A percentile compares a stretch with the other conserved stretches of the same genome.
Evolutionary conservation across 2,888 invertebrate genomes (phyloP).

Genomic region (Ectobius pallidus): DNA sequence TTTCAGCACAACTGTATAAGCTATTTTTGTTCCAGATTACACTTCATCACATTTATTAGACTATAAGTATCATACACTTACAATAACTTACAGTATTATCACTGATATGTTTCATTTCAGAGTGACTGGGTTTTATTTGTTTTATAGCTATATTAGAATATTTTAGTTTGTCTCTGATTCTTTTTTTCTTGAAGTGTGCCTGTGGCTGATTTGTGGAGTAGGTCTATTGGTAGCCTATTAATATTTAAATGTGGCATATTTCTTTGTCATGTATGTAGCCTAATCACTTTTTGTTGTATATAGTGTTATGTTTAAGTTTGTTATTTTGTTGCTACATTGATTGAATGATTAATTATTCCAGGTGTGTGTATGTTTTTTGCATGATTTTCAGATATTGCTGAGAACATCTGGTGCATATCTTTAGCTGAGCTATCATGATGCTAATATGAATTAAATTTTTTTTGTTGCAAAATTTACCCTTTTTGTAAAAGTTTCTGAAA

Average conservation of each 20-base stretch:
- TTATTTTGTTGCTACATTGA: background rate
- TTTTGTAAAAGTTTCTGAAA: no score
- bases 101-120: no score
- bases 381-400: no score
- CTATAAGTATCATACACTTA: no score
- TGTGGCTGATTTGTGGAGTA: background rate
- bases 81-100: no score
- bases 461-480: no score
- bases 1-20: slow-evolving; percentile 5
- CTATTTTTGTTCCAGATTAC: background rate
- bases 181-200: background rate
- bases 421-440: no score
- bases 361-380: no score
- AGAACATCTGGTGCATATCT: slow-evolving; percentile 10
- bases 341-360: background rate
- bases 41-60: no score
- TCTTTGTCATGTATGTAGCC: background rate
- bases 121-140: no score
- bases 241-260: background rate
- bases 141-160: background rate
- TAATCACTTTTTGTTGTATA: background rate
- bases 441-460: no score
- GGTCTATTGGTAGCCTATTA: no score
- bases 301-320: background rate
- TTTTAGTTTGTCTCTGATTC: background rate